These are phyloP conservation scores for Poeciliopsis turrubarensis DNA, from an alignment of 2,113 vertebrate genomes.

Conservation along the genomic window DNA sequence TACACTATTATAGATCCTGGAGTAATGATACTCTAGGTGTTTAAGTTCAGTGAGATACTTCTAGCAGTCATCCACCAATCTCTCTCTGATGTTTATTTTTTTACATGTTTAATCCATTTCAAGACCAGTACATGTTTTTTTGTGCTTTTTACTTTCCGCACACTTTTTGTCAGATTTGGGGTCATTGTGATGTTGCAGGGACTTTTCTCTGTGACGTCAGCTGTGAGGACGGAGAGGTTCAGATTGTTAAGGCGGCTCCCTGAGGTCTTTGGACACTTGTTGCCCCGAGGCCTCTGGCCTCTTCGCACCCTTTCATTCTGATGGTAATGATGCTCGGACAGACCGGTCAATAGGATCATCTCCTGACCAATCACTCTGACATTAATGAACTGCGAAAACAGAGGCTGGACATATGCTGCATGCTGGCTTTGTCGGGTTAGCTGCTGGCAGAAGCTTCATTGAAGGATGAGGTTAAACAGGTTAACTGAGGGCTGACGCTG, in stretches of 20 bases:
- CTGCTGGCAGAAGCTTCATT: conserved; percentile 25
- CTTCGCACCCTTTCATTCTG: conserved; percentile 58
- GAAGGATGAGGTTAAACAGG: conserved; percentile 44
- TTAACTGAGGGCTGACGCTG: conserved; percentile 14
- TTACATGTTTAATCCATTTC: background rate
- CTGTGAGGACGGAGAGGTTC: conserved; percentile 14
- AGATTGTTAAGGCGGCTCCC: conserved; percentile 6
- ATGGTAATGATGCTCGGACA: conserved; percentile 75
- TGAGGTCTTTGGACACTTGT: conserved; percentile 21
- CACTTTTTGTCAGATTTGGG: no score
- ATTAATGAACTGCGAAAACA: conserved; percentile 78
- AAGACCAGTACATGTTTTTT: background rate
- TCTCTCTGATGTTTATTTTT: background rate
- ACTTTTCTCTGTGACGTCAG: background rate
- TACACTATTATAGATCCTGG: background rate
- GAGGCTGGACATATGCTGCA: conserved; percentile 57
- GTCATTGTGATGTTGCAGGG: no score
- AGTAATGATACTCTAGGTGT: background rate
- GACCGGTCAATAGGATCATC: conserved; percentile 66
- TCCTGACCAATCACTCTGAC: conserved; percentile 77
- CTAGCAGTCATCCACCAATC: background rate
- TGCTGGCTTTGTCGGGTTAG: conserved; percentile 31
- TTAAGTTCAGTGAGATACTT: background rate
- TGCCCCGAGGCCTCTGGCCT: conserved; percentile 13
- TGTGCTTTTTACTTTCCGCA: no score